Evolutionary conservation across 2,888 invertebrate species (phyloP), one percentile per base, ranked within the genome.

Genomic region (Hemithea aestivaria): DNA sequence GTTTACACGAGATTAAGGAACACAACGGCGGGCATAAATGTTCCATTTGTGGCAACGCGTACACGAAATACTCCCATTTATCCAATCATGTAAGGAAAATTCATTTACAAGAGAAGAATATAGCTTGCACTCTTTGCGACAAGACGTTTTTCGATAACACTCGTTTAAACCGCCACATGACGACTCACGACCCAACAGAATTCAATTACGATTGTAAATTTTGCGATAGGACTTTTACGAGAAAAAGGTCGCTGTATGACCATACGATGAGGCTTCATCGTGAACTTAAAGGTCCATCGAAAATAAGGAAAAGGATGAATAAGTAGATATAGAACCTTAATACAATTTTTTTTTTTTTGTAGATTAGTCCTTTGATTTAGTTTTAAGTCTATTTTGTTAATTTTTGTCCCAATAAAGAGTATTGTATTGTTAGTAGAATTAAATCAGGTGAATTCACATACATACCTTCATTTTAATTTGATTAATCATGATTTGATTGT

Each of bases 191-290:
- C n/a, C n/a, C 78, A 3, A 85, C 85, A 1, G 87, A 88, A 9
- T 76, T 82, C 2, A 81, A 81, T 16, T 88, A 87, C 40, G 82
- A 89, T 33, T 90, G 90, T 40, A 88, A 90, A 41, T 66, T 89
- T 8, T 91, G 90, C 44, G 85, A 87, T 0, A 88, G 88, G 51
- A 88, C 84, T 60, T 87, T 90, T 45, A 71, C 88, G 0, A 89
- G 89, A 60, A 88, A 89, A 56, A 90, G 89, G 35, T 89, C 90
- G 48, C 64, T 91, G 16, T 83, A 82, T 20, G 87, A 84, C 0
- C 91, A 91, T 54, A n/a, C n/a, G n/a, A n/a, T n/a, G n/a, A n/a
- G n/a, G n/a, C n/a, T n/a, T n/a, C n/a, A n/a, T n/a, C n/a, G n/a
- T n/a, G n/a, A n/a, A n/a, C n/a, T n/a, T n/a, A n/a, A n/a, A n/a